Evolutionary conservation across 2,888 invertebrate genomes (phyloP), one percentile per base, ranked within the genome.

Genomic region (Eucriotettix oculatus): DNA sequence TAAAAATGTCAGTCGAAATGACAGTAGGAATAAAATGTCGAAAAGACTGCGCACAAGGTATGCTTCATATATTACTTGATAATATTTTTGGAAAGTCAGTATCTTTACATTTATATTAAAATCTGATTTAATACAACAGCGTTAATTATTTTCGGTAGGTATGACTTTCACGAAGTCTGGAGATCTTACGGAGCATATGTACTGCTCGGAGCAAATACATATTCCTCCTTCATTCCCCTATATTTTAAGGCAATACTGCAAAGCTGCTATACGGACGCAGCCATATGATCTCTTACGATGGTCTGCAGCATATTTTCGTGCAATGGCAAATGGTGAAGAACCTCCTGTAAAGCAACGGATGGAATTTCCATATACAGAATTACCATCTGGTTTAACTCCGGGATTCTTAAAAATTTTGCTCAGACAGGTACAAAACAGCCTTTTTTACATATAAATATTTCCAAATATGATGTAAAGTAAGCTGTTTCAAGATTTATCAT

Each of bases 201-300:
- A 87, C 75, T 87, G 84, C 74, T 83, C 87, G 0, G 85, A 90
- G 73, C 88, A 90, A 74, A 89, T 93, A 41, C 81, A 83, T 58
- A 86, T 93, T 61, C 92, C 92, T 0, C 86, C 90, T 0, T 84
- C 84, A 66, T 82, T 89, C 68, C 92, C 92, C 0, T 84, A 85
- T 68, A 84, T 93, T 58, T 73, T 93, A 60, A 89, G 92, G 72
- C 85, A 88, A 69, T 94, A 85, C 69, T 90, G 91, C 54, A 93
- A 93, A 78, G 91, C 92, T 43, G 93, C 92, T 0, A 92, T 94
- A 61, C 81, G 90, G 68, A 91, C 91, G 5, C 93, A 94, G 71
- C 94, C 93, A 0, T 84, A 84, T 66, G 93, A 93, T 75, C 77
- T 94, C 0, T 77, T 93, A 0, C 80, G 82, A 64, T 94, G 94